These are phyloP conservation scores for Decapterus maruadsi DNA, from an alignment of 2,797 vertebrate species.

Conservation along the genomic window DNA sequence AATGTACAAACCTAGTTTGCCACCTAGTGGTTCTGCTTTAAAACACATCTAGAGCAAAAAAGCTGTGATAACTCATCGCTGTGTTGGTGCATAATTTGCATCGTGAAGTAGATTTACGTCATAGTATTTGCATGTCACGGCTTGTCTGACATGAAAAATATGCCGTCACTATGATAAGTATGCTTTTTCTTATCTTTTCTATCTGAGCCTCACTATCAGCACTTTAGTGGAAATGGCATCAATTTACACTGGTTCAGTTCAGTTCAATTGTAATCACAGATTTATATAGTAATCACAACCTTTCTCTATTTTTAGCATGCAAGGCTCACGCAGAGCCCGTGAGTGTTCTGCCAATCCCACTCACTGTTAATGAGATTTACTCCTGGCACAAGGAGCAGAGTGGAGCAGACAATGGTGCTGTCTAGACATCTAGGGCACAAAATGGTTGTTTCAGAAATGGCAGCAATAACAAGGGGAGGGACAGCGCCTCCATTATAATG, in stretches of 20 bases:
- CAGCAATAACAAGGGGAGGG: conserved; percentile 1
- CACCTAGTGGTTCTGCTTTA: conserved; percentile 58
- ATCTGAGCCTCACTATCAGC: neutral
- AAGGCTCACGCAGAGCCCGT: conserved; percentile 11
- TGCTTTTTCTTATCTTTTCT: neutral
- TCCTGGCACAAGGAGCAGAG: conserved; percentile 45
- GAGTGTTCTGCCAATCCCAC: conserved; percentile 38
- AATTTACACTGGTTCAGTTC: conserved; percentile 2
- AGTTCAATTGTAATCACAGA: conserved; percentile 54
- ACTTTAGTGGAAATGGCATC: neutral
- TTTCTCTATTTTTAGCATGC: conserved; percentile 62
- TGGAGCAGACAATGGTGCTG: conserved; percentile 30
- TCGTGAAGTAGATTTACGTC: neutral
- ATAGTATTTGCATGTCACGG: conserved; percentile 5
- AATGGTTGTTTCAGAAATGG: conserved; percentile 19
- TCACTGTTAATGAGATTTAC: conserved; percentile 64
- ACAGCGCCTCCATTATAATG: neutral
- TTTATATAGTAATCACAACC: conserved; percentile 42
- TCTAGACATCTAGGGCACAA: conserved; percentile 46
- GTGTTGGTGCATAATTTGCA: neutral
- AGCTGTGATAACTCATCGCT: neutral
- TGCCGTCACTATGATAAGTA: neutral
- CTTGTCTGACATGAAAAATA: neutral
- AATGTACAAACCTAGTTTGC: conserved; percentile 25
- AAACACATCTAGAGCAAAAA: conserved; percentile 4